Conservation (phyloP, 2,888 invertebrate species). For the Heteropelma amictum region DNA sequence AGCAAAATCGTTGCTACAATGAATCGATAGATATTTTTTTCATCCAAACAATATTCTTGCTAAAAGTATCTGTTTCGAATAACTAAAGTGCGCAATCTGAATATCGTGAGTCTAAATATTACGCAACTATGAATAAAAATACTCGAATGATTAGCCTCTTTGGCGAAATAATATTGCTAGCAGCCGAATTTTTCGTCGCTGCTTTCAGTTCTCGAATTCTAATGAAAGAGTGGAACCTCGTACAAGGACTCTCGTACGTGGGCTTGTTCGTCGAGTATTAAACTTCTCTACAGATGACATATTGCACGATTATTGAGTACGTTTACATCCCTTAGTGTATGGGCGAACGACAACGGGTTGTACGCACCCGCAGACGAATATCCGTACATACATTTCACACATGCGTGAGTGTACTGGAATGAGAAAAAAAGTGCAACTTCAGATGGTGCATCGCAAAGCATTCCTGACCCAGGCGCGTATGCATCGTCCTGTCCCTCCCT, state of each 20-base stretch:
- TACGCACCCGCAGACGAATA: neutral
- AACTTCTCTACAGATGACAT: constrained; percentile 1
- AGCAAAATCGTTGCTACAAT: no score
- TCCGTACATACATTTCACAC: no score
- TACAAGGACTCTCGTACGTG: constrained; percentile 8
- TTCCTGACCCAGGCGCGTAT: constrained; percentile 71
- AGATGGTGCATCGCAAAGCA: constrained; percentile 74
- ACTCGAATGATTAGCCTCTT: no score
- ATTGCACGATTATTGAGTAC: constrained; percentile 26
- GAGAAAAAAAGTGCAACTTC: constrained; percentile 73
- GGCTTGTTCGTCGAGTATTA: constrained; percentile 11
- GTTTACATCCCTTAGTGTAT: constrained; percentile 34
- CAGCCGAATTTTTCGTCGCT: constrained; percentile 1
- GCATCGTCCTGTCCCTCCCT: constrained; percentile 48
- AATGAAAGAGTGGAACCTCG: constrained; percentile 9
- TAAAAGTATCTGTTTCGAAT: no score
- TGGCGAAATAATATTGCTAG: no score
- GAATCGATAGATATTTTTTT: no score
- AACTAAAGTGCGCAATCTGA: no score
- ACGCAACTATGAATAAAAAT: no score
- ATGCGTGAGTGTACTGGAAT: no score
- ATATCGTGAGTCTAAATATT: no score
- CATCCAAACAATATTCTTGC: no score
- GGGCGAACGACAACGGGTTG: neutral
- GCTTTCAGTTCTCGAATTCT: constrained; percentile 23